Evolutionary conservation across 2,797 vertebrate species (phyloP).

Genomic region (Acridotheres tristis): DNA sequence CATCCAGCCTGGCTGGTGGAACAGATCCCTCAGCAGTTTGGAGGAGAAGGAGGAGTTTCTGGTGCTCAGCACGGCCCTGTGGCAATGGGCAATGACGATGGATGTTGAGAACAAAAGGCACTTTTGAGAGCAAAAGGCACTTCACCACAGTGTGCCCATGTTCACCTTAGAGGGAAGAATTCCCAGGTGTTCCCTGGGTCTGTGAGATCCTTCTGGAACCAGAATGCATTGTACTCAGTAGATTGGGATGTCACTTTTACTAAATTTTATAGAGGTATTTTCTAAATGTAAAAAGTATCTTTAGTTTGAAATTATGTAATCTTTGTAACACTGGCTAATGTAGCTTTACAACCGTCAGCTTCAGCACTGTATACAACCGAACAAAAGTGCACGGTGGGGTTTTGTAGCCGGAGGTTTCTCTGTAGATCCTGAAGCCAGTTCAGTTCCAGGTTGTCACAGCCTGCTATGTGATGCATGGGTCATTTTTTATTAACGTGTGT

Average conservation of each 20-base stretch:
- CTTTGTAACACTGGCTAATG: conserved; percentile 41
- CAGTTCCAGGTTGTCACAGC: neutral
- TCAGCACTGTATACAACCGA: neutral
- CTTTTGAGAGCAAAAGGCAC: neutral
- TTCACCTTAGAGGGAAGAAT: neutral
- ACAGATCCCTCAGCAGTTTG: neutral
- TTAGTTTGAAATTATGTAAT: conserved; percentile 42
- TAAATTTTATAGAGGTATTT: conserved; percentile 40
- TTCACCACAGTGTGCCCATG: neutral
- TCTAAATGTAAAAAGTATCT: conserved; percentile 56
- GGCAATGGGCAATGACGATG: neutral
- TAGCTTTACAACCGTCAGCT: neutral
- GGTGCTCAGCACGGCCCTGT: neutral
- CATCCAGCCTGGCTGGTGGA: neutral
- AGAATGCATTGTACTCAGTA: neutral
- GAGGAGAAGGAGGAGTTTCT: neutral
- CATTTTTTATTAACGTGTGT: neutral
- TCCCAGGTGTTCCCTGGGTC: neutral
- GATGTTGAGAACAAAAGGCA: neutral
- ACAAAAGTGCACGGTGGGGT: neutral
- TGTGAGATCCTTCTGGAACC: neutral
- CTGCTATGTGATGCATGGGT: conserved; percentile 4
- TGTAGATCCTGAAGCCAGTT: neutral
- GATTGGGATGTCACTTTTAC: neutral
- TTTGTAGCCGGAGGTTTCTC: neutral